These are phyloP conservation scores for Ahaetulla prasina DNA, from an alignment of 2,113 vertebrate genomes.

Conservation along the genomic window DNA sequence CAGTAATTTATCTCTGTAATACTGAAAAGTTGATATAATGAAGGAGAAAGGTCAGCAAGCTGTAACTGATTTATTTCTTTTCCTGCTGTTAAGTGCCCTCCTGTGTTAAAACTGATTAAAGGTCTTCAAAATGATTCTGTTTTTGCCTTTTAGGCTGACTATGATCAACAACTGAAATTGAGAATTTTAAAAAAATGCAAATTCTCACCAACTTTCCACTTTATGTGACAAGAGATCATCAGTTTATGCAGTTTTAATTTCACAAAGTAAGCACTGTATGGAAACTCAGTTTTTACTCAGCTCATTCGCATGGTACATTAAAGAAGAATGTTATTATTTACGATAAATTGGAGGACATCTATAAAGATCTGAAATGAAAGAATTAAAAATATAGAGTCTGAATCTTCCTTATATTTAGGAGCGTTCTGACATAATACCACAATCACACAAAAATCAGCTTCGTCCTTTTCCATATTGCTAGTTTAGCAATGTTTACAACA, in stretches of 20 bases:
- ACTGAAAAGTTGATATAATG: conserved; percentile 1
- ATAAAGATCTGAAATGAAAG: background rate
- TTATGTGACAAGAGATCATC: background rate
- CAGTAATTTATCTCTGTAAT: background rate
- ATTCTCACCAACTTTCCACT: background rate
- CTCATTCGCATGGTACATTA: background rate
- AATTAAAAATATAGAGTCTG: background rate
- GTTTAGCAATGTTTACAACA: background rate
- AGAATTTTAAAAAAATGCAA: background rate
- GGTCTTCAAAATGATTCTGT: background rate
- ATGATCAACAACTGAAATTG: background rate
- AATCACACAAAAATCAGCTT: background rate
- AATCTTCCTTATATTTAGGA: background rate
- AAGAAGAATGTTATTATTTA: background rate
- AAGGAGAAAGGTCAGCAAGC: background rate
- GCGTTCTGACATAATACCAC: background rate
- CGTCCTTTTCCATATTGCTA: background rate
- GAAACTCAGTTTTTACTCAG: background rate
- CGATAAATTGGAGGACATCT: background rate
- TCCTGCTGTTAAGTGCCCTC: background rate
- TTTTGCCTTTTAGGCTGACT: background rate
- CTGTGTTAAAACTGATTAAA: background rate
- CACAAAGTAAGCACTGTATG: background rate
- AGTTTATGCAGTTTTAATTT: background rate
- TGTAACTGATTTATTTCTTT: background rate